phyloP scores from a whole-genome alignment of 2,797 vertebrate species.

The Rallus crepitans region DNA sequence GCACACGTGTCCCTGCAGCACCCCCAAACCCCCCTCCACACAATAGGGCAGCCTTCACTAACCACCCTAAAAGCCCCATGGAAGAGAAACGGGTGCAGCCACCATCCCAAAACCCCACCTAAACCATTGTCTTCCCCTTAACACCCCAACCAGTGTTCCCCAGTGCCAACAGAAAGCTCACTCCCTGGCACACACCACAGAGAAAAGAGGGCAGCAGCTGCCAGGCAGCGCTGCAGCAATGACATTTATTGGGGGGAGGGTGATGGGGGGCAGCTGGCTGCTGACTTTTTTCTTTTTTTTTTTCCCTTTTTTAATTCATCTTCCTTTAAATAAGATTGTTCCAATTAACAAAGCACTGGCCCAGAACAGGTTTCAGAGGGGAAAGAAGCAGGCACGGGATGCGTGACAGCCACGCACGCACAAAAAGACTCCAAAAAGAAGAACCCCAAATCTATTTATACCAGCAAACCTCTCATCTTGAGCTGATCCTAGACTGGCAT shows the following conservation, averaged over 20 bases:
- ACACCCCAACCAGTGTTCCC: neutral
- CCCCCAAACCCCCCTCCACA: neutral
- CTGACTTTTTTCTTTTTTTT: neutral
- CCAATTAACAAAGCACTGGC: slow-evolving; percentile 45
- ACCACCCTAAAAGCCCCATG: rapidly evolving
- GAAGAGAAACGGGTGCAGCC: rapidly evolving
- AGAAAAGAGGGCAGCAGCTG: slow-evolving; percentile 56
- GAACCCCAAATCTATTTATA: neutral
- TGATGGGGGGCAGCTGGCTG: slow-evolving; percentile 49
- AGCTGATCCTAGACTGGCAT: neutral
- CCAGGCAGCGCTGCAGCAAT: neutral
- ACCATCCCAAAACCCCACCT: neutral
- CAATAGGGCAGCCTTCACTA: neutral
- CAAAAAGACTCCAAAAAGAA: neutral
- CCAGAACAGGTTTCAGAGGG: slow-evolving; percentile 18
- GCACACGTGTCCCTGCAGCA: rapidly evolving
- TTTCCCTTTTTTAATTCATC: slow-evolving; percentile 36
- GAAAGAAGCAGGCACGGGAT: neutral
- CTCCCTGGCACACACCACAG: neutral
- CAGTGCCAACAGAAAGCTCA: neutral
- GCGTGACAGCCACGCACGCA: neutral
- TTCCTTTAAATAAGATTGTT: slow-evolving; percentile 68
- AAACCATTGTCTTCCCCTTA: neutral
- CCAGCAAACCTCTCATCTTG: rapidly evolving
- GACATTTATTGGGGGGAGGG: neutral